Conservation (phyloP, 2,797 vertebrate species). For the Squalus acanthias region DNA sequence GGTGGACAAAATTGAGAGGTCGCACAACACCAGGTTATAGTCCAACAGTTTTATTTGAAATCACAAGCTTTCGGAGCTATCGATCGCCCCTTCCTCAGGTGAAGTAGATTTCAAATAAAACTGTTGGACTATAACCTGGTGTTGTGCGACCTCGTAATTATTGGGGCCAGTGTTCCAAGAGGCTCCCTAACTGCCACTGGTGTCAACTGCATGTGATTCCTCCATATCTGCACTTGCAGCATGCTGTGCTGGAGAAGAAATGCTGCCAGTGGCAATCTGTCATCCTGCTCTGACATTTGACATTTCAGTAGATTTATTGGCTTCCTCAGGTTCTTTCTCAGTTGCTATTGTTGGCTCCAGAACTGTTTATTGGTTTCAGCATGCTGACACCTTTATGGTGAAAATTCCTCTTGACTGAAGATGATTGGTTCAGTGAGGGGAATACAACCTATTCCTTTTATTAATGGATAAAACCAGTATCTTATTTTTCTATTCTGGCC, state of each 20-base stretch:
- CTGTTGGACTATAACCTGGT: too few species aligned
- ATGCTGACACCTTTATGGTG: neutral
- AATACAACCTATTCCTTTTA: neutral
- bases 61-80: too few species aligned
- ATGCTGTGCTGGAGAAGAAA: neutral
- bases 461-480: neutral
- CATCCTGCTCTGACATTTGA: neutral
- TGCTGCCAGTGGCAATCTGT: neutral
- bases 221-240: neutral
- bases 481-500: neutral
- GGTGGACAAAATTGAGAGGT: too few species aligned
- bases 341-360: neutral
- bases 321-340: slow-evolving; percentile 1
- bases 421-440: neutral
- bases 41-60: too few species aligned
- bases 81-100: too few species aligned
- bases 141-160: neutral
- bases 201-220: neutral
- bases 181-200: too few species aligned
- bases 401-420: neutral
- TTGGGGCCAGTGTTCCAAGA: neutral
- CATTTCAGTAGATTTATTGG: slow-evolving; percentile 26
- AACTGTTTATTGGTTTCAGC: neutral
- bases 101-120: too few species aligned
- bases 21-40: too few species aligned